Percentiles rank a stretch among this genome's conserved stretches.
These are phyloP conservation scores for Bhutanitis thaidina DNA, from an alignment of 2,888 invertebrate genomes.

Conservation along the genomic window DNA sequence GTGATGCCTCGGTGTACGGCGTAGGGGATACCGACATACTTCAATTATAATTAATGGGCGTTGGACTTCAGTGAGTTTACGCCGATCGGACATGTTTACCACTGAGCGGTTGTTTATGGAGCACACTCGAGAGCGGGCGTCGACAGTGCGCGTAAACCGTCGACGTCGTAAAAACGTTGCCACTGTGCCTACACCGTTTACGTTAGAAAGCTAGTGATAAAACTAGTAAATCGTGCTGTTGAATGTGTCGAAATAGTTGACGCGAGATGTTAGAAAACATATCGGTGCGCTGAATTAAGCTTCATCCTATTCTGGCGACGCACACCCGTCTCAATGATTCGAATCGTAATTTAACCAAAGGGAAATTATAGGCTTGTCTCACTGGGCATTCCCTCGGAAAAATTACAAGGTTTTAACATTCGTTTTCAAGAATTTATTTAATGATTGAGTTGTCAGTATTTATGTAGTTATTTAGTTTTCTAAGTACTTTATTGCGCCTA, in stretches of 20 bases:
- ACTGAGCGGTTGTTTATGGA: conserved; percentile 3
- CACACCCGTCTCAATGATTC: no score
- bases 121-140: conserved; percentile 3
- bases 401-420: no score
- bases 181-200: background rate
- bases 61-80: background rate
- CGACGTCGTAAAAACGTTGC: conserved; percentile 13
- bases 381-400: no score
- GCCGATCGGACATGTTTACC: conserved; percentile 10
- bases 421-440: no score
- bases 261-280: background rate
- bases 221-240: conserved; percentile 1
- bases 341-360: no score
- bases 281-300: background rate
- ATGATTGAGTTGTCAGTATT: no score
- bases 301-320: no score
- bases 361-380: no score
- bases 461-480: no score
- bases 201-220: background rate
- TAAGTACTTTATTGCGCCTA: no score
- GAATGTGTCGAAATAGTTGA: background rate
- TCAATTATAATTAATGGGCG: conserved; percentile 1
- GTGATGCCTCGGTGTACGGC: background rate
- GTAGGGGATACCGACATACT: background rate
- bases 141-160: conserved; percentile 4